These are phyloP conservation scores for Pelusios castaneus DNA, from an alignment of 2,113 vertebrate species.

Conservation along the genomic window DNA sequence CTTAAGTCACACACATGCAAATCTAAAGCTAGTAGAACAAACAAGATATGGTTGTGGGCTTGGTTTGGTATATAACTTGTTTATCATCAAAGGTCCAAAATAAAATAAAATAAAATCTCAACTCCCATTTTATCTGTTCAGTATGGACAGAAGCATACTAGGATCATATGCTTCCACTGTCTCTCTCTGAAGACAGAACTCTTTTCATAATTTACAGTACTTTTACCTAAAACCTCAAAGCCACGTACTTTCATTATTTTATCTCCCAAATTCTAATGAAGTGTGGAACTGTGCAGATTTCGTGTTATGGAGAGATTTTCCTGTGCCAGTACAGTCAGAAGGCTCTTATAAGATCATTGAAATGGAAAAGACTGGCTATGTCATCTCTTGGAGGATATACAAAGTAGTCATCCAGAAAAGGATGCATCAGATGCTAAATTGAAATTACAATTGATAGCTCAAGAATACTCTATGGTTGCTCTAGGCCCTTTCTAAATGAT, in stretches of 20 bases:
- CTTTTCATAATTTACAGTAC: background rate
- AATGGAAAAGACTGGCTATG: background rate
- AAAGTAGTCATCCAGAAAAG: fast-evolving
- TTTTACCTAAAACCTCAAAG: background rate
- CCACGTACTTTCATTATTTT: background rate
- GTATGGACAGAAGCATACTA: background rate
- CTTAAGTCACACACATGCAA: background rate
- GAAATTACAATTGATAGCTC: background rate
- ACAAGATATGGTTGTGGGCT: fast-evolving
- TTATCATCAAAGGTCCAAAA: background rate
- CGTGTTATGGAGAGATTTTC: background rate
- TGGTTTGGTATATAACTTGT: background rate
- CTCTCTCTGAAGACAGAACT: background rate
- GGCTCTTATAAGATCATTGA: background rate
- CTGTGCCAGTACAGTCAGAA: background rate
- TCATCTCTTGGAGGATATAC: background rate
- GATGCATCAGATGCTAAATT: background rate
- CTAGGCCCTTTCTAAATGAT: fast-evolving
- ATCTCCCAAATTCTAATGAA: background rate
- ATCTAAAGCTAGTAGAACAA: background rate
- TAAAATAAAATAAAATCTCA: background rate
- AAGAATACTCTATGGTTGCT: background rate
- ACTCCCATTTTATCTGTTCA: background rate
- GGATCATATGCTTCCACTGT: fast-evolving
- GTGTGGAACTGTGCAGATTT: background rate